A percentile compares a stretch with the other conserved stretches of the same genome.
phyloP scores from a whole-genome alignment of 2,797 vertebrate species.

The Vultur gryphus region DNA sequence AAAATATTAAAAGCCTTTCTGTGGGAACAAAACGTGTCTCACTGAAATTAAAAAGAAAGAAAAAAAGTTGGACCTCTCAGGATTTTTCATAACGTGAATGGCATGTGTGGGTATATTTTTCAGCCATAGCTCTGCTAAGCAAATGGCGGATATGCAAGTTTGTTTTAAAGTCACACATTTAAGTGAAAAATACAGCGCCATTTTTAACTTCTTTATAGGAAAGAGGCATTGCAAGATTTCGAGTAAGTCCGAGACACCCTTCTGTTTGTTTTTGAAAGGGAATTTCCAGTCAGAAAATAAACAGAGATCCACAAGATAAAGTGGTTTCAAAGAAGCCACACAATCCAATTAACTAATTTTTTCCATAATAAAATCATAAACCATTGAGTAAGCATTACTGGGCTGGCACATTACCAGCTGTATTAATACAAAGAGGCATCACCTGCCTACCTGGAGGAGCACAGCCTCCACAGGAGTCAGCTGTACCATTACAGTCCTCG shows the following conservation, averaged over 20 bases:
- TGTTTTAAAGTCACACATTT: not conserved
- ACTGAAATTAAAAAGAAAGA: not conserved
- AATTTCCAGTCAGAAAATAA: not conserved
- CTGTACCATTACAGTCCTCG: not conserved
- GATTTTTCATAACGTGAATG: accelerated
- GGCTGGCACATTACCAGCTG: not conserved
- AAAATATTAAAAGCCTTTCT: not conserved
- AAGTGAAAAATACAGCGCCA: not conserved
- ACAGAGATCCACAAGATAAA: no score
- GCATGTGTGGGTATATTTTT: accelerated
- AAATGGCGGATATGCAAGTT: not conserved
- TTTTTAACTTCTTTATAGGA: not conserved
- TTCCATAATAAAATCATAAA: not conserved
- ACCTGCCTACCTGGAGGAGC: not conserved
- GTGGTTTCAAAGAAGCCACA: not conserved
- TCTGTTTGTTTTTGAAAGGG: not conserved
- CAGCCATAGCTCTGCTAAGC: not conserved
- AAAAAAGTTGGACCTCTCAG: accelerated
- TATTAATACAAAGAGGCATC: not conserved
- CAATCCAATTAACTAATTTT: not conserved
- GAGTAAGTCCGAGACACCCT: not conserved
- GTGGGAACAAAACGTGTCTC: not conserved
- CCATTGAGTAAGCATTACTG: not conserved
- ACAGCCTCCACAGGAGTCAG: not conserved
- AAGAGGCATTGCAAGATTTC: not conserved